Base-by-base conservation (phyloP, 2,888 invertebrate genomes). In the Drosophila testacea region DNA sequence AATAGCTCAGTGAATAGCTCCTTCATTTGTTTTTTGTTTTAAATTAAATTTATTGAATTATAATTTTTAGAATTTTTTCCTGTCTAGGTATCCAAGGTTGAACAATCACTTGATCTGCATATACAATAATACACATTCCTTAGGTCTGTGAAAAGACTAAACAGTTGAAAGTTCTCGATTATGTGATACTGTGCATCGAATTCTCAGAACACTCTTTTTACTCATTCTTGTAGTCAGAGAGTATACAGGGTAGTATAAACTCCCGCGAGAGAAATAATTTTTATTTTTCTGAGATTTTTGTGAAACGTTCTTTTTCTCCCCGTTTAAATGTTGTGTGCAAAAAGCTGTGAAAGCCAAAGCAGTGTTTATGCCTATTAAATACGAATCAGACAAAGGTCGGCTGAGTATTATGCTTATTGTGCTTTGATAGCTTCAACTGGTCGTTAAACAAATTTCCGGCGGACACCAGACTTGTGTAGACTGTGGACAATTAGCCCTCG, bases 301-400 rank as follows among this genome's bases (percentile, higher is more conserved):
- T 56, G 28, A 52, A 67, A 46, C 54, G 63, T 9, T 47, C n/a
- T 50, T 38, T 32, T 42, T 27, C 28, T 41, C 28, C 16, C 27
- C 41, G 28, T 61, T 55, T 39, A 22, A 32, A 44, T 39, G 16
- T 48, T 55, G 50, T 50, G 61, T 27, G 36, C 63, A 71, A 65
- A 62, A 51, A 56, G 52, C 50, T 73, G 70, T 63, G 47, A 64
- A 61, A 62, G 74, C 74, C 87, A 79, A 84, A 87, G 65, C 76
- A 79, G 70, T 78, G 83, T 89, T 90, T 83, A 88, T 79, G 78
- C 72, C 74, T 75, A 76, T 77, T 82, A 74, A 83, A 75, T 83
- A 68, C 57, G 65, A 69, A 67, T 80, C 80, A 69, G 82, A 66
- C 55, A 68, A 67, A 79, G 79, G 73, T 64, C 69, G 82, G 22